phyloP scores from a whole-genome alignment of 1,140 invertebrate genomes.

The Goniozus legneri region DNA sequence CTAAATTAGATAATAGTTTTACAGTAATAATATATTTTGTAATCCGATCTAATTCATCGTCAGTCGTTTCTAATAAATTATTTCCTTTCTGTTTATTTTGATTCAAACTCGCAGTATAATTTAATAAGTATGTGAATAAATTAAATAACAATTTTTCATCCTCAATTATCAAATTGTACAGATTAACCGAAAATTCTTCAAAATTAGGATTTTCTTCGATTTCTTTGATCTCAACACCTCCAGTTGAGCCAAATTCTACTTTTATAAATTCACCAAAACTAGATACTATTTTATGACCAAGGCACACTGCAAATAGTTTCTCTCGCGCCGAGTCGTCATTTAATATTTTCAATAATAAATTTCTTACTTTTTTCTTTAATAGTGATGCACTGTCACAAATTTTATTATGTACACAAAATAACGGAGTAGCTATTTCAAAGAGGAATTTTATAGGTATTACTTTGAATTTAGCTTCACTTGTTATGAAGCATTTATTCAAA shows the following conservation, averaged over 20 bases:
- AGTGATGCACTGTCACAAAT: conserved; percentile 35
- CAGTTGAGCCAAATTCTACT: conserved; percentile 40
- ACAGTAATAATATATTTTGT: conserved; percentile 34
- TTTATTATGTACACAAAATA: conserved; percentile 46
- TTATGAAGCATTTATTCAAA: conserved; percentile 43
- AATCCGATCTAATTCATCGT: conserved; percentile 29
- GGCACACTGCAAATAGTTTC: conserved; percentile 33
- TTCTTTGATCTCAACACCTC: conserved; percentile 37
- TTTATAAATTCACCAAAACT: conserved; percentile 32
- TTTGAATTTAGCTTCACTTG: conserved; percentile 41
- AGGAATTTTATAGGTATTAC: conserved; percentile 35
- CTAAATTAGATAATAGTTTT: conserved; percentile 41
- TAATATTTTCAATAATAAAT: conserved; percentile 41
- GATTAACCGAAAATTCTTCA: conserved; percentile 32
- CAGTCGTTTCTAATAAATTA: conserved; percentile 24
- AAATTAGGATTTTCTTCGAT: conserved; percentile 17
- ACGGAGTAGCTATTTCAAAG: conserved; percentile 29
- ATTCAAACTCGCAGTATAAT: conserved; percentile 22
- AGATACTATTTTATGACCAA: conserved; percentile 24
- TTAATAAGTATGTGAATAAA: conserved; percentile 42
- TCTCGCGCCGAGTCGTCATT: conserved; percentile 19
- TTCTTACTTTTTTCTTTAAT: conserved; percentile 33
- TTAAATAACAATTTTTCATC: conserved; percentile 28
- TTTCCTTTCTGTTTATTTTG: conserved; percentile 6
- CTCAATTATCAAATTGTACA: conserved; percentile 37